These are phyloP conservation scores for Trichopoda pennipes DNA, from an alignment of 2,888 invertebrate genomes.

Conservation along the genomic window DNA sequence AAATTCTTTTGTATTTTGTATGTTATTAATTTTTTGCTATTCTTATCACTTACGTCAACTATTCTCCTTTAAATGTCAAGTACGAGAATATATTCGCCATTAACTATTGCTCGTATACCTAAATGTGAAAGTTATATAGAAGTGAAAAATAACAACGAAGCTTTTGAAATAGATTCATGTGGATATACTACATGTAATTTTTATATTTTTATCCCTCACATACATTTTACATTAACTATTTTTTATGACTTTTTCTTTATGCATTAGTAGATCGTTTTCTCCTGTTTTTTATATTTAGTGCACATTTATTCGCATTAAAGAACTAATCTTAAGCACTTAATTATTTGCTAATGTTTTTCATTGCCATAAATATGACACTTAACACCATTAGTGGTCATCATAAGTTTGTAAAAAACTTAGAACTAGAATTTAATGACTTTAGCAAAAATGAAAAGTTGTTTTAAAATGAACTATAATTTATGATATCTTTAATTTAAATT, in stretches of 20 bases:
- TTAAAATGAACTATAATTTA: not conserved
- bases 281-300: not conserved
- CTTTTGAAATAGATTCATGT: no score
- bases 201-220: not conserved
- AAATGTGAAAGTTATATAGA: not conserved
- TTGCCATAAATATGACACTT: slow-evolving; percentile 41
- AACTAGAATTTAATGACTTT: slow-evolving; percentile 14
- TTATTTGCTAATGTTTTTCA: slow-evolving; percentile 29
- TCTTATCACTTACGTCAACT: not conserved
- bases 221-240: not conserved
- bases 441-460: not conserved
- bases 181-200: not conserved
- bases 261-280: not conserved
- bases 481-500: not conserved
- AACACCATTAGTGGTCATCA: slow-evolving; percentile 34
- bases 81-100: not conserved
- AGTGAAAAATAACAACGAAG: not conserved
- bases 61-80: not conserved
- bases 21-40: not conserved
- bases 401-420: slow-evolving; percentile 25
- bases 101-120: not conserved
- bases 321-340: not conserved
- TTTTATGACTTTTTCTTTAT: slow-evolving; percentile 3
- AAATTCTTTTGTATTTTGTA: not conserved
- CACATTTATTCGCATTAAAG: not conserved